Conservation (phyloP, 2,797 vertebrate genomes). For the Macroramphosus scolopax region DNA sequence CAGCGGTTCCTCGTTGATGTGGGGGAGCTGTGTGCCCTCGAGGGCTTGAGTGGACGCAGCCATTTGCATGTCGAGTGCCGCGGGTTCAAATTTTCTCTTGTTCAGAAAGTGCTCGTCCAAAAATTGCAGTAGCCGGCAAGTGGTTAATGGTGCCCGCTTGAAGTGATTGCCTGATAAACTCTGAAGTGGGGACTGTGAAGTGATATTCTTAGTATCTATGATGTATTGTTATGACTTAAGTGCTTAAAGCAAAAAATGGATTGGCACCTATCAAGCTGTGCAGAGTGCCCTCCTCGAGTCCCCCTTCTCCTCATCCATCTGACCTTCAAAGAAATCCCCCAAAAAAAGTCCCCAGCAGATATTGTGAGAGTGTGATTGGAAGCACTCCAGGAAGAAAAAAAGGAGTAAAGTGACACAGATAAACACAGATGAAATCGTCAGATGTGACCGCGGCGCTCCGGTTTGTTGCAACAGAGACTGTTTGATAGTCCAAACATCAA, state of each 20-base stretch:
- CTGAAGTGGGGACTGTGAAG: slow-evolving; percentile 34
- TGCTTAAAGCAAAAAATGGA: slow-evolving; percentile 4
- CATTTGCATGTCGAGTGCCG: slow-evolving; percentile 63
- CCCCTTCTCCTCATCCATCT: too few species aligned
- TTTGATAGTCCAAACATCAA: slow-evolving; percentile 22
- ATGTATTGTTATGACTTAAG: slow-evolving; percentile 14
- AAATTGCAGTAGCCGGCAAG: slow-evolving; percentile 51
- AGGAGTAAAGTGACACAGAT: background rate
- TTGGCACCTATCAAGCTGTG: background rate
- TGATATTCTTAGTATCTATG: slow-evolving; percentile 31
- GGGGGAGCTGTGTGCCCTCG: slow-evolving; percentile 47
- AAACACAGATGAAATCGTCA: slow-evolving; percentile 1
- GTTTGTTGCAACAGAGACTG: slow-evolving; percentile 1
- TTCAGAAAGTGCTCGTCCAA: slow-evolving; percentile 52
- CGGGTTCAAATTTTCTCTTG: slow-evolving; percentile 45
- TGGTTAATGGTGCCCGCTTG: slow-evolving; percentile 62
- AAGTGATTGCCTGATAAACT: slow-evolving; percentile 60
- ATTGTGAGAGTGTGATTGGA: too few species aligned
- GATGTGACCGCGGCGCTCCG: slow-evolving; percentile 3
- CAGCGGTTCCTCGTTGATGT: slow-evolving; percentile 36
- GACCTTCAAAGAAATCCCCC: too few species aligned
- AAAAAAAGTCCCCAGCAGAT: too few species aligned
- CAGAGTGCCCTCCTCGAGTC: too few species aligned
- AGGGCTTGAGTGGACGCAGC: slow-evolving; percentile 60
- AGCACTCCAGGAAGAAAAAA: too few species aligned